Evolutionary conservation across 2,113 vertebrate genomes (phyloP), one percentile per base, ranked within the genome.

Genomic region (Machaerirhynchus nigripectus): DNA sequence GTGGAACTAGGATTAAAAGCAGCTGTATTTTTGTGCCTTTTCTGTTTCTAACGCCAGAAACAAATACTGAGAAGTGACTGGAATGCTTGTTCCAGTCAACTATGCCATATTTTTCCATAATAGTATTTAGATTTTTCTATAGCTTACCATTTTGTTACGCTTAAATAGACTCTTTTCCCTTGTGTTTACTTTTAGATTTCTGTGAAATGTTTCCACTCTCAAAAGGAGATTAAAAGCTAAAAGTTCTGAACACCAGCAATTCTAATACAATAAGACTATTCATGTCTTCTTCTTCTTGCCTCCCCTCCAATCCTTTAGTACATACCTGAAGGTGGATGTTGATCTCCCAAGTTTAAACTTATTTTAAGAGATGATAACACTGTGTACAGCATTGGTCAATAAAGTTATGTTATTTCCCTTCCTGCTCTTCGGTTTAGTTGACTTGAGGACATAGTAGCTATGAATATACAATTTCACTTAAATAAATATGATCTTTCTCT

Each of bases 281-380:
- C 19, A 37, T 31, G 21, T 60, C 9, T 14, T 50, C 2, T 73
- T 12, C 3, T 47, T 11, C 8, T 37, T 71, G 4, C 8, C 11
- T 39, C 2, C 4, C 5, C 2, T 6, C 15, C 2, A 52, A 0
- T 47, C 20, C 26, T 89, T 61, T 22, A 46, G 20, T 17, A 15
- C 59, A 59, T 28, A 14, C 16, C 46, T 85, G 18, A 63, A 59
- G 64, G 8, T 39, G 33, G 15, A 24, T 53, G 19, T 67, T 37
- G 16, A 77, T 81, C 16, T 73, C 50, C 10, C 70, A 33, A 7
- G 49, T 33, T 63, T 9, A 61, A 75, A 40, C 9, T 42, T 87
- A 7, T 37, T 89, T 84, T n/a, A 21, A 74, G 42, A 57, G 28
- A 10, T 49, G 10, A 18, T 42, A 68, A 27, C 16, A 57, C 6